Base-by-base conservation (phyloP, 2,888 invertebrate genomes). In the Sarcophaga carnaria region DNA sequence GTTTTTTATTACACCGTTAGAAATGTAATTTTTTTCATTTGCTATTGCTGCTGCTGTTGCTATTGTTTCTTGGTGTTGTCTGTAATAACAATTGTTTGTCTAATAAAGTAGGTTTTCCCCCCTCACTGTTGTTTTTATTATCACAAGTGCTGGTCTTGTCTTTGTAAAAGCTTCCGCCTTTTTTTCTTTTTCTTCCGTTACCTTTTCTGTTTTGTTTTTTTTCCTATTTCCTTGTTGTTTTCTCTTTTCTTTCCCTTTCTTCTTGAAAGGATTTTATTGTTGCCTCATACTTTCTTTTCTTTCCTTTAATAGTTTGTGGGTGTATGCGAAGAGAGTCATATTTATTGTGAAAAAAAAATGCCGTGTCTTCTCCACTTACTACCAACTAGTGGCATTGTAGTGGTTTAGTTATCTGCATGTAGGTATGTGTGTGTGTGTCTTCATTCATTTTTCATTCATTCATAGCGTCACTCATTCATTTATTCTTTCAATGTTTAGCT, bases 81-180 rank as follows among this genome's bases (percentile, higher is more conserved):
- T 70, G 27, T 69, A 83, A 79, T 79, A 83, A 79, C 83, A 79
- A 83, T 83, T 74, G 79, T 74, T 79, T 83, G 79, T 74, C 54
- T 75, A 75, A 69, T 64, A 75, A 79, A 62, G 63, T 83, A 77
- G 77, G 59, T 76, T 37, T 25, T 76, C 49, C 54, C 25, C 54
- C 54, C 17, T 76, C 10, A 22, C 14, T 76, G 17, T 27, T 27
- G 14, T 27, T 76, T n/a, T 17, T 62, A 3, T 62, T 20, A 62
- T 22, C 5, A 14, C 67, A 17, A 54, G 37, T 59, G 60, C 66
- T 64, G 59, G 72, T 25, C 59, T 76, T 20, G 37, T 54, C 54
- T 63, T 47, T 49, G 63, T 47, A 37, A 74, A 70, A 81, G 63
- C 75, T 70, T 81, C 81, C 81, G 81, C 76, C 67, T 84, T 74